phyloP scores from a whole-genome alignment of 64 coral and sea anemone genomes.

The Montipora efflorescens region DNA sequence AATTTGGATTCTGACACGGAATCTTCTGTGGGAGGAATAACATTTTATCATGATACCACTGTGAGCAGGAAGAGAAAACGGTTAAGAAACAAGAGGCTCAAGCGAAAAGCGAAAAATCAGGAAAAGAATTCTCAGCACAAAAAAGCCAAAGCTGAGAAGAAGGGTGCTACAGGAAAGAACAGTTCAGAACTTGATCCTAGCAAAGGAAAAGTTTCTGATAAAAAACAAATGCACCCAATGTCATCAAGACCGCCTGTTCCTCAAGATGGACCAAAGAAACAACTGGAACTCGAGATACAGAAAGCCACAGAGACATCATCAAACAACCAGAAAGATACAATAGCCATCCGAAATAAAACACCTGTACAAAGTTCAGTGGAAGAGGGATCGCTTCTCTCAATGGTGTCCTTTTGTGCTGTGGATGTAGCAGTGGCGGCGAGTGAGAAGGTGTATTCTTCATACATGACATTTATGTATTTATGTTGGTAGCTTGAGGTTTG shows the following conservation, averaged over 20 bases:
- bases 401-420: conserved; percentile 61
- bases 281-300: neutral
- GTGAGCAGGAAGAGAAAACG: conserved; percentile 4
- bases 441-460: conserved; percentile 57
- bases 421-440: conserved; percentile 90
- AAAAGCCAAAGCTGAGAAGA: neutral
- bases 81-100: neutral
- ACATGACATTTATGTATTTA: too few species aligned
- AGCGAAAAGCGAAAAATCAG: conserved; percentile 38
- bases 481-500: too few species aligned
- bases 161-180: neutral
- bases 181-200: neutral
- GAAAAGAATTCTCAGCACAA: conserved; percentile 16
- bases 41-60: conserved; percentile 11
- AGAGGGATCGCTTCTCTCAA: conserved; percentile 61
- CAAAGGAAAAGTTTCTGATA: neutral
- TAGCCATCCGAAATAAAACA: neutral
- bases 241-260: neutral
- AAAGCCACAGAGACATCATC: neutral
- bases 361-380: neutral
- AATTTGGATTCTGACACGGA: conserved; percentile 40
- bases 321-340: neutral
- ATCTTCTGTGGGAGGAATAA: conserved; percentile 6
- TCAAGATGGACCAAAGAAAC: neutral
- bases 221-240: neutral